phyloP scores from a whole-genome alignment of 2,113 vertebrate species.

The Osmerus mordax region DNA sequence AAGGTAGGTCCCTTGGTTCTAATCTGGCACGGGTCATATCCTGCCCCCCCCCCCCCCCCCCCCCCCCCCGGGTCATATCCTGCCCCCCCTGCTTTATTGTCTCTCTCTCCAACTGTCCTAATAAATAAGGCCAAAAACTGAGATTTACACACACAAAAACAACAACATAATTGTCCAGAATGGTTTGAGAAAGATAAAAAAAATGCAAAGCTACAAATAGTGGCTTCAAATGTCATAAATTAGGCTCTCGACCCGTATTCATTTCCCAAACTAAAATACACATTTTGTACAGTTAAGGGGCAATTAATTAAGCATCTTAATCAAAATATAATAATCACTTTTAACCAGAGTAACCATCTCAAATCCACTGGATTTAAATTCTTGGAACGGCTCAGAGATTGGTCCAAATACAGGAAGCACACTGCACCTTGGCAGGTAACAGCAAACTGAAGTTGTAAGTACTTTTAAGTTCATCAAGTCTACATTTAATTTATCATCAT shows the following conservation, averaged over 20 bases:
- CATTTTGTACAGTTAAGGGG: slow-evolving; percentile 28
- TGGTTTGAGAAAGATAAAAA: neutral
- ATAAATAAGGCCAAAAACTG: neutral
- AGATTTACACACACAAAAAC: neutral
- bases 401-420: slow-evolving; percentile 41
- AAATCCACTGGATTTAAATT: slow-evolving; percentile 70
- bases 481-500: too few species aligned
- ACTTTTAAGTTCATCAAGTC: slow-evolving; percentile 35
- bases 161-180: neutral
- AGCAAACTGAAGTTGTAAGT: slow-evolving; percentile 39
- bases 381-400: slow-evolving; percentile 27
- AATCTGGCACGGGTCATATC: too few species aligned
- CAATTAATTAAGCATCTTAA: slow-evolving; percentile 33
- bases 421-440: slow-evolving; percentile 24
- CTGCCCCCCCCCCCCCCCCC: too few species aligned
- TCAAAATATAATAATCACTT: slow-evolving; percentile 30
- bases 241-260: slow-evolving; percentile 11
- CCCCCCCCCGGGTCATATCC: too few species aligned
- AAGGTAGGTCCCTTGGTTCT: too few species aligned
- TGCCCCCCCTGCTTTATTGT: too few species aligned
- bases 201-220: slow-evolving; percentile 35
- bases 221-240: slow-evolving; percentile 17
- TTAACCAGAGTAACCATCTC: slow-evolving; percentile 36
- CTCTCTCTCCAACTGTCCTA: too few species aligned
- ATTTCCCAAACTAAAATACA: slow-evolving; percentile 12